These are phyloP conservation scores for Campopleginae sp. DNA, from an alignment of 2,888 invertebrate genomes.

Conservation along the genomic window DNA sequence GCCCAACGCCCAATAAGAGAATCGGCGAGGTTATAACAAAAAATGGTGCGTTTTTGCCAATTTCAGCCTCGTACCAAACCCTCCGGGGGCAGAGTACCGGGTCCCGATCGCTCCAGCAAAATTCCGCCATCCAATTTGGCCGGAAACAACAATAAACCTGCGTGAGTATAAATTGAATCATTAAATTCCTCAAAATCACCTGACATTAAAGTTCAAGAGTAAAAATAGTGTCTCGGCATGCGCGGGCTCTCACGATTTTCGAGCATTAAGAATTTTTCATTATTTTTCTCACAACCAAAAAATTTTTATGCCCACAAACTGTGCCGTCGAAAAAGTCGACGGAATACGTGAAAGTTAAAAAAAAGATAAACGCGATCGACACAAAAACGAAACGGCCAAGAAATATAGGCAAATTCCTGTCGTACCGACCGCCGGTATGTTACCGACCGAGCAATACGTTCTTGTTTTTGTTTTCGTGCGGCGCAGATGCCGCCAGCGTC, in stretches of 20 bases:
- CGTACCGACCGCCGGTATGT: slow-evolving; percentile 25
- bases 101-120: slow-evolving; percentile 38
- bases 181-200: not conserved
- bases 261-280: too few species aligned
- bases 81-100: slow-evolving; percentile 1
- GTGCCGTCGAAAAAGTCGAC: too few species aligned
- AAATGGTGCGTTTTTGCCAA: not conserved
- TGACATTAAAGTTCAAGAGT: not conserved
- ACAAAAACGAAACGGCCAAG: not conserved
- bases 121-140: slow-evolving; percentile 38
- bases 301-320: too few species aligned
- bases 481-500: not conserved
- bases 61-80: slow-evolving; percentile 31
- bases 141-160: slow-evolving; percentile 29
- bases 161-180: slow-evolving; percentile 35
- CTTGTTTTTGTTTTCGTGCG: not conserved
- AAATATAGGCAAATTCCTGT: too few species aligned
- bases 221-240: not conserved
- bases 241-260: not conserved
- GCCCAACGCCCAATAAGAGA: not conserved
- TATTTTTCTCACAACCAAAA: too few species aligned
- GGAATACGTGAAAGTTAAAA: too few species aligned
- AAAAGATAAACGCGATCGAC: not conserved
- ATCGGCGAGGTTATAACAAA: not conserved
- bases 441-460: not conserved